Evolutionary conservation across 2,113 vertebrate species (phyloP), one percentile per base, ranked within the genome.

Genomic region (Thamnaconus septentrionalis): DNA sequence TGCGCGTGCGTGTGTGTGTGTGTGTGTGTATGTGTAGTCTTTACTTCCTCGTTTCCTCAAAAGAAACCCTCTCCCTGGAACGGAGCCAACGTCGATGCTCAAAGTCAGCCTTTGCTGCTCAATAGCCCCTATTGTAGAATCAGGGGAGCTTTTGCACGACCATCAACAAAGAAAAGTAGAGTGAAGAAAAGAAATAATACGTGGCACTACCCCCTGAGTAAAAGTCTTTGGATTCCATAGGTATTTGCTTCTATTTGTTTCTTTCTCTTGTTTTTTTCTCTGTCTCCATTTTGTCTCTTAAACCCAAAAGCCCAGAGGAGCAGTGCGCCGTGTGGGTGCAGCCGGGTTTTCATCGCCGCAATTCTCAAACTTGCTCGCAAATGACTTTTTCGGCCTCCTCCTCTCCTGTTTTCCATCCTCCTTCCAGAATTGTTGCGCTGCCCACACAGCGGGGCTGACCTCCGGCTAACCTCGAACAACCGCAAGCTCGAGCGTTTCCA

Each of bases 71-170:
- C 82, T 71, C 51, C 54, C 60, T 88, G 84, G 87, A 81, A 10
- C 8, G 43, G 56, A 48, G 61, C 85, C 79, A 90, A 65, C 67
- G 68, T 55, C 7, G 63, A 87, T 60, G 68, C 87, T 85, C 62
- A 70, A 59, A 66, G 82, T 71, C 64, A 57, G 61, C 85, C 52
- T 50, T 39, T 2, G 6, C 64, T 61, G 50, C 78, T 93, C 93
- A 95, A 94, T 93, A 90, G 81, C 58, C 76, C 73, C 90, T 79
- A 92, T 93, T 95, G 93, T 94, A 76, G 81, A 80, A 78, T 84
- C 76, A 77, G 73, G 76, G 56, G 83, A 87, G 76, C 76, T 71
- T 89, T 90, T 91, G 82, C 41, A 42, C 82, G 89, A 89, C 89
- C 82, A 92, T 88, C 84, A 82, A 89, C 18, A 31, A 31, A 31